Evolutionary conservation across 2,113 vertebrate species (phyloP).

Genomic region (Uria aalge): DNA sequence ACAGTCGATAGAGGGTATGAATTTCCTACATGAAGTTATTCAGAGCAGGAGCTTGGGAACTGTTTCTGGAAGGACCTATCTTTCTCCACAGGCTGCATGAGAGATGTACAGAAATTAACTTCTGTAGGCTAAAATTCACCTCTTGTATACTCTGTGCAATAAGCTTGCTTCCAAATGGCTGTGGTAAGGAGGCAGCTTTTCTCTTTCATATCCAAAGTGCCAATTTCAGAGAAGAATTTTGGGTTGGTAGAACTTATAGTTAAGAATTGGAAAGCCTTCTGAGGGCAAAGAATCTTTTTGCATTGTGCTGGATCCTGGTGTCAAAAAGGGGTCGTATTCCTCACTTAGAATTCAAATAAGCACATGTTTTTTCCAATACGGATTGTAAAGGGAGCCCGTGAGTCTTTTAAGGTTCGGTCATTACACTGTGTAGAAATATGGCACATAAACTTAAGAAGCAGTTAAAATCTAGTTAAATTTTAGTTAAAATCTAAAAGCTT

Average conservation of each 20-base stretch:
- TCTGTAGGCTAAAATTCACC: neutral
- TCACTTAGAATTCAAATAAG: neutral
- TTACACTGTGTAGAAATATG: neutral
- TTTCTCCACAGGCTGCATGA: neutral
- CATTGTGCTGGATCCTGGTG: neutral
- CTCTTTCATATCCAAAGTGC: neutral
- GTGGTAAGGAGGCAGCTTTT: neutral
- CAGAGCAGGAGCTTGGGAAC: neutral
- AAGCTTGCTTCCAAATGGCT: neutral
- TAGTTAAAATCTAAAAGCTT: neutral
- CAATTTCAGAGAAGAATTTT: neutral
- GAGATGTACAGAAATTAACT: neutral
- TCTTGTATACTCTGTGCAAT: neutral
- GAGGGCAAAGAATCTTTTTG: neutral
- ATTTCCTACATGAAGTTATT: neutral
- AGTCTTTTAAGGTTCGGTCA: neutral
- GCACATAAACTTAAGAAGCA: neutral
- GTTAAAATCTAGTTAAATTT: neutral
- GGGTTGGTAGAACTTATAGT: neutral
- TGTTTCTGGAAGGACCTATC: neutral
- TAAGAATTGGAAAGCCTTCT: neutral
- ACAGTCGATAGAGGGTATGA: neutral
- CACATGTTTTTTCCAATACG: neutral
- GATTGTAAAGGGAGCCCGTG: rapidly evolving
- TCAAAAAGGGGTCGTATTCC: neutral